Evolutionary conservation across 2,888 invertebrate species (phyloP).

Genomic region (Pecten maximus): DNA sequence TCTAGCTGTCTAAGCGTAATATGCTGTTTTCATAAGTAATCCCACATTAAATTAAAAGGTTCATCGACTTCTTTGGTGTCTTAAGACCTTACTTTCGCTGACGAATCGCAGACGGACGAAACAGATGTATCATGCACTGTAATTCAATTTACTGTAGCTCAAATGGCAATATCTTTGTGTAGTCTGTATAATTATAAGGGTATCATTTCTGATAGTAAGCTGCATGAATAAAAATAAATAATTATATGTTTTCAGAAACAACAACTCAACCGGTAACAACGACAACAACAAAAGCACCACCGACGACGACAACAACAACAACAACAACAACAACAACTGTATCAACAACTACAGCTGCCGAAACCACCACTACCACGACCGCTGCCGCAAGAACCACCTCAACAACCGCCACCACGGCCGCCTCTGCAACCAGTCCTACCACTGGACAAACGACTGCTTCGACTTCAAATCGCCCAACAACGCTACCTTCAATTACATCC

Average conservation of each 20-base stretch:
- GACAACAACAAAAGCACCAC: not conserved
- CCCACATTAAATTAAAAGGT: too few relatives aligned
- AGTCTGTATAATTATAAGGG: too few relatives aligned
- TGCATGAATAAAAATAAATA: not conserved
- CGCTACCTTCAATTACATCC: not conserved
- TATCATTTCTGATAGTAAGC: too few relatives aligned
- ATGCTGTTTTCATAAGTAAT: too few relatives aligned
- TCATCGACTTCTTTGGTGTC: too few relatives aligned
- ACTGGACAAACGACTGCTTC: not conserved
- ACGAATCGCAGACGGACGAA: too few relatives aligned
- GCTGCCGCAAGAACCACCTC: not conserved
- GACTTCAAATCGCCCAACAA: not conserved
- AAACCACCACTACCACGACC: not conserved
- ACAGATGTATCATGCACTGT: too few relatives aligned
- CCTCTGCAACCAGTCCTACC: not conserved
- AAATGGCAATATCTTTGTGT: too few relatives aligned
- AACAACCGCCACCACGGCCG: not conserved
- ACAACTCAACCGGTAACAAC: not conserved
- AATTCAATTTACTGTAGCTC: too few relatives aligned
- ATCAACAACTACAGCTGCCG: not conserved
- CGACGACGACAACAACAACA: not conserved
- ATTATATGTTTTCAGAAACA: not conserved
- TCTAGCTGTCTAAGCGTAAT: too few relatives aligned
- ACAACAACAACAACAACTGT: not conserved
- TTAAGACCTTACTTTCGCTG: too few relatives aligned